Conservation (phyloP, 64 coral and sea anemone species). For the Anthopleura sola region DNA sequence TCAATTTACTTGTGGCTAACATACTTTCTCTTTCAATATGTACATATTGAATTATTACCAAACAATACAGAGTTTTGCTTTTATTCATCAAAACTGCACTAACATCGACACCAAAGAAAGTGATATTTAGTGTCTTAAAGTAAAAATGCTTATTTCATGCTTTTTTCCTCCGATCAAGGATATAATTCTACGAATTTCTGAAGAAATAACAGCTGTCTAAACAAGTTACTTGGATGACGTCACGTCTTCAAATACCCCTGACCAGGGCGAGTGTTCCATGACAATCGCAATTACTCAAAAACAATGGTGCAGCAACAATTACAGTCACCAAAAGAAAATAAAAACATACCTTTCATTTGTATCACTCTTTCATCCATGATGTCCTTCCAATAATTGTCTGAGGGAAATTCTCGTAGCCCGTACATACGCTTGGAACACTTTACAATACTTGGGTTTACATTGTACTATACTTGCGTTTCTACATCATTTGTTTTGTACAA, state of each 20-base stretch:
- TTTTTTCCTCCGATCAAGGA: neutral
- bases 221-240: neutral
- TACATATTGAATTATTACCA: neutral
- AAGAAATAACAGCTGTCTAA: neutral
- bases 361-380: neutral
- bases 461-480: neutral
- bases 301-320: neutral
- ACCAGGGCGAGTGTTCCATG: neutral
- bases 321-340: neutral
- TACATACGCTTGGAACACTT: neutral
- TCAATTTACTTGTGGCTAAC: neutral
- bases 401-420: neutral
- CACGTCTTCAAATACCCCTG: neutral
- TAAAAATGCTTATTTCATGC: neutral
- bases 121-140: neutral
- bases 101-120: too few relatives aligned
- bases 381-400: neutral
- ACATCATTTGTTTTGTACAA: neutral
- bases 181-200: neutral
- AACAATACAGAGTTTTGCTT: neutral
- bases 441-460: too few relatives aligned
- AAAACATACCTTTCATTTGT: neutral
- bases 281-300: constrained; percentile 1
- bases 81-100: neutral
- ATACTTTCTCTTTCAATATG: neutral